Base-by-base conservation (phyloP, 2,113 vertebrate species). In the Dicaeum eximium region DNA sequence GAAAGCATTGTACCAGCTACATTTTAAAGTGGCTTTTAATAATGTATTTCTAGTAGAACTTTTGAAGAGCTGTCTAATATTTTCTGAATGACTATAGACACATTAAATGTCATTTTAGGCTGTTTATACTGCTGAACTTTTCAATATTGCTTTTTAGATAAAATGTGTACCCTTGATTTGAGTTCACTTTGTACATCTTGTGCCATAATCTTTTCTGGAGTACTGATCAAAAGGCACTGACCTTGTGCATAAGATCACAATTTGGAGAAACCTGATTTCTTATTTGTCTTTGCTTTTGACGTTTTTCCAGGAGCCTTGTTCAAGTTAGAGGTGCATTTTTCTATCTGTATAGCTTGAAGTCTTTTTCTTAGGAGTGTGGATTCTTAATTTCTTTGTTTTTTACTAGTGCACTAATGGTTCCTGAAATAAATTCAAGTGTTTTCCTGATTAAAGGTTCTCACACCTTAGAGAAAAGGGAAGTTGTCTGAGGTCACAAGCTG, bases 401-500 rank as follows among this genome's bases (percentile, higher is more conserved):
- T 4, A 33, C 19, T 71, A 57, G 27, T 80, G 30, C 2, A 13
- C 2, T n/a, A 38, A 20, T 0, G 2, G 5, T 38, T 92, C 15
- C 25, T 33, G 37, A 65, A 58, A 80, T 28, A 53, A 90, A 61
- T 19, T n/a, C 5, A 66, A 40, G 14, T 57, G 7, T 25, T 50
- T 77, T 60, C 8, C 12, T 77, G 4, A 8, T 71, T 65, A 47
- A 80, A 80, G 45, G 13, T 3, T 44, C 3, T 51, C 0, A 0
- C 4, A 47, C 4, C 13, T 70, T 83, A 67, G 33, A 42, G 19
- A 27, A 80, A 53, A 86, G 16, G 13, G 3, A 60, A 70, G 2
- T 13, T 7, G 1, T 56, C 15, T 24, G 61, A 62, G 44, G 23
- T 61, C 28, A 35, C 4, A 45, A 31, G 4, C 11, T 3, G 0